These are phyloP conservation scores for Hippocampus kuda DNA, from an alignment of 2,797 vertebrate species.

Conservation along the genomic window DNA sequence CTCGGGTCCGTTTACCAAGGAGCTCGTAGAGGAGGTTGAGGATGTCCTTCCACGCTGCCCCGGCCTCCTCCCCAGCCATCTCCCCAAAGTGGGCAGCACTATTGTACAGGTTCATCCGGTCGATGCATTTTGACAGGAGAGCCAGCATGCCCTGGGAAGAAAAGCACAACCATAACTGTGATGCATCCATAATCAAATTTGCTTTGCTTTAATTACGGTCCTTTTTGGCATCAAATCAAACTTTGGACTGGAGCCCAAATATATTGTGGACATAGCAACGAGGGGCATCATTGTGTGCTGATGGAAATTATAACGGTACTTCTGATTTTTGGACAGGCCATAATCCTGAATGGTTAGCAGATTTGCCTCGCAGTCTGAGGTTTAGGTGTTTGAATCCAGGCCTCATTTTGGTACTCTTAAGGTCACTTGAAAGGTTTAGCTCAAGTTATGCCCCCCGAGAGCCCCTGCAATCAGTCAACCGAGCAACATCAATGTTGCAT, in stretches of 20 bases:
- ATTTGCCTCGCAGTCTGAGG: no score
- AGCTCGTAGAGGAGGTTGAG: conserved; percentile 92
- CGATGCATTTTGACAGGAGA: conserved; percentile 89
- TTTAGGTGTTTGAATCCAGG: no score
- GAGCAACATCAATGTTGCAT: no score
- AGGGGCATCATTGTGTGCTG: no score
- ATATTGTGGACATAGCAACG: neutral
- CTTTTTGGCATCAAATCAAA: neutral
- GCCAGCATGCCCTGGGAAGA: conserved; percentile 83
- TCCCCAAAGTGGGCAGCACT: conserved; percentile 89
- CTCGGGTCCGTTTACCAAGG: conserved; percentile 69
- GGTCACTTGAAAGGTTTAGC: no score
- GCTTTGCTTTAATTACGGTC: neutral
- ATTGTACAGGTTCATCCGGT: conserved; percentile 89
- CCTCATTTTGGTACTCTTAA: no score
- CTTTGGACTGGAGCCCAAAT: neutral
- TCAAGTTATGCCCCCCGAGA: no score
- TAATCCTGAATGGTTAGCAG: no score
- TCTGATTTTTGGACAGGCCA: no score
- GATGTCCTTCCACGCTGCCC: conserved; percentile 88
- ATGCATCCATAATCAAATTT: neutral
- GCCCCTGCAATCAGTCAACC: no score
- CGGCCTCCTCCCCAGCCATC: conserved; percentile 78
- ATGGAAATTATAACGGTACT: no score
- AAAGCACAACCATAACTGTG: neutral